Evolutionary conservation across 2,113 vertebrate genomes (phyloP).

Genomic region (Nycticorax nycticorax): DNA sequence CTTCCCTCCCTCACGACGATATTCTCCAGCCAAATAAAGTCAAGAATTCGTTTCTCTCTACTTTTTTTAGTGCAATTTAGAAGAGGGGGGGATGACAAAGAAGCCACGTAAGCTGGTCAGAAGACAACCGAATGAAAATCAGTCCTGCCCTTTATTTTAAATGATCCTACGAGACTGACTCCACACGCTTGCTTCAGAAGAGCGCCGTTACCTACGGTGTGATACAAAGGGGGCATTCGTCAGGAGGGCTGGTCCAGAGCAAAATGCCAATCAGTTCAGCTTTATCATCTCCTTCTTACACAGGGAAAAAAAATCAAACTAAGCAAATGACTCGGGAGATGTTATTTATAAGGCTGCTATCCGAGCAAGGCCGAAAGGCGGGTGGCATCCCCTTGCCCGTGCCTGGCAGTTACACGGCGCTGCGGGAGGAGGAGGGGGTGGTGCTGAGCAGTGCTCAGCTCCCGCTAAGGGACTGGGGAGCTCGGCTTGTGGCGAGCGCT

Average conservation of each 20-base stretch:
- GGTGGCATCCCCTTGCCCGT: background rate
- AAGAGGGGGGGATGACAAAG: background rate
- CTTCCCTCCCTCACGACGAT: background rate
- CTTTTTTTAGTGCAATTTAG: background rate
- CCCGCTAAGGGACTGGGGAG: background rate
- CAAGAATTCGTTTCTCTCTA: constrained; percentile 37
- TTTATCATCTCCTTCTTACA: background rate
- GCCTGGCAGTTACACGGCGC: background rate
- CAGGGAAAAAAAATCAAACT: background rate
- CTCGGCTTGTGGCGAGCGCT: background rate
- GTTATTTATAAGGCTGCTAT: background rate
- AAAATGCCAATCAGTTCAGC: background rate
- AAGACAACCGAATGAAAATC: background rate
- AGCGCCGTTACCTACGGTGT: background rate
- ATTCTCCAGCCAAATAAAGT: constrained; percentile 58
- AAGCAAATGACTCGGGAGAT: background rate
- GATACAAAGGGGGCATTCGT: background rate
- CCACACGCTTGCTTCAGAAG: background rate
- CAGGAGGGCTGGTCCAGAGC: background rate
- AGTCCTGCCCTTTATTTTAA: background rate
- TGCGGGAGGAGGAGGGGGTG: background rate
- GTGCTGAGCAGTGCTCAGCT: background rate
- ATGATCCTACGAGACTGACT: background rate
- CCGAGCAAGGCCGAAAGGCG: background rate
- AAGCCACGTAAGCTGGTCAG: background rate